A percentile compares a stretch with the other conserved stretches of the same genome.
Evolutionary conservation across 92 coral and sea anemone species (phyloP).

Genomic region (Actinernus sp.): DNA sequence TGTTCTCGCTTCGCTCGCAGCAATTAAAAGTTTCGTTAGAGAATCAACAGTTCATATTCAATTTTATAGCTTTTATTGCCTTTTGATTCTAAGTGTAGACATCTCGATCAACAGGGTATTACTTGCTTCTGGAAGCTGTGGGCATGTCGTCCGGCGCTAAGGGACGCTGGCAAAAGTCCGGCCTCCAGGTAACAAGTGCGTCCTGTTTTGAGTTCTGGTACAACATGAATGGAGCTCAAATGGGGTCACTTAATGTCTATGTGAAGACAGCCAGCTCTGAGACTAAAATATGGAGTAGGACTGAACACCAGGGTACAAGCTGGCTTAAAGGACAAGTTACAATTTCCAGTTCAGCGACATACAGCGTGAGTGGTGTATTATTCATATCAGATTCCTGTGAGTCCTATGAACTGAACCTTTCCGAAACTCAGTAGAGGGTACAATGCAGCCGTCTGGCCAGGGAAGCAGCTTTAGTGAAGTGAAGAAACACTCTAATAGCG

Average conservation of each 20-base stretch:
- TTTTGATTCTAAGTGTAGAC: too few species aligned
- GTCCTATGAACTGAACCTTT: too few species aligned
- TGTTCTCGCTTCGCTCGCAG: too few species aligned
- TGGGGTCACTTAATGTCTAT: slow-evolving; percentile 44
- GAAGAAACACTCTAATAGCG: too few species aligned
- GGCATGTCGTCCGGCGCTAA: slow-evolving; percentile 3
- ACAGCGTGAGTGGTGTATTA: slow-evolving; percentile 14
- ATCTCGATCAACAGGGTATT: too few species aligned
- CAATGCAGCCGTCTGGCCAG: too few species aligned
- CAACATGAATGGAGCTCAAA: slow-evolving; percentile 23
- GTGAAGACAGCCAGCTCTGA: not conserved
- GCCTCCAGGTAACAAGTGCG: slow-evolving; percentile 20
- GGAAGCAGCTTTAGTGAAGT: too few species aligned
- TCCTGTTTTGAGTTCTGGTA: slow-evolving; percentile 42
- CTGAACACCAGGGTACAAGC: slow-evolving; percentile 20
- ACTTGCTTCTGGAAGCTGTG: not conserved
- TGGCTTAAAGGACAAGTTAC: slow-evolving; percentile 22
- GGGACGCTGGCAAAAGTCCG: slow-evolving; percentile 1
- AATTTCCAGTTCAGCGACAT: slow-evolving; percentile 9
- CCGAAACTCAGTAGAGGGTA: too few species aligned
- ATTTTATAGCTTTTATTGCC: too few species aligned
- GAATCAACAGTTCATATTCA: too few species aligned
- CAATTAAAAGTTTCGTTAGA: too few species aligned
- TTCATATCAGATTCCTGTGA: too few species aligned
- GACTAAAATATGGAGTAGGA: slow-evolving; percentile 14